Conservation (phyloP, 2,113 vertebrate genomes). For the Bolborhynchus lineola region DNA sequence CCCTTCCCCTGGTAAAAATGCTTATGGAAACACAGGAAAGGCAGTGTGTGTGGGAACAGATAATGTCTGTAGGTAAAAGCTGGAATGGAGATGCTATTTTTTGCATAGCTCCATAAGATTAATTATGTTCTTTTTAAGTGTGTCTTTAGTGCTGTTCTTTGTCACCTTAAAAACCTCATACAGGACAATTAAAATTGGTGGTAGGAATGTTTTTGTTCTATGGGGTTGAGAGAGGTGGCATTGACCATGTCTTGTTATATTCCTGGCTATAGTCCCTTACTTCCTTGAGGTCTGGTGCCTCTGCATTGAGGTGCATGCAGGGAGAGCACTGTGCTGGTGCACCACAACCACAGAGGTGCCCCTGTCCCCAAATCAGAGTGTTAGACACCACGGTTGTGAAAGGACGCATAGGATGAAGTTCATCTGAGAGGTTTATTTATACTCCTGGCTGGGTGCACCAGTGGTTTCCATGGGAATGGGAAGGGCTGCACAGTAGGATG, state of each 20-base stretch:
- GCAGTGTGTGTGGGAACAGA: not conserved
- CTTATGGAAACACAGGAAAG: not conserved
- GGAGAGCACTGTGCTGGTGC: rapidly evolving
- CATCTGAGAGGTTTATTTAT: slow-evolving; percentile 11
- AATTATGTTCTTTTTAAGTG: not conserved
- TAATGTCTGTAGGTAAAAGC: not conserved
- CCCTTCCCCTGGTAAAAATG: not conserved
- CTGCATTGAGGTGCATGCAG: not conserved
- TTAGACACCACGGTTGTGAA: not conserved
- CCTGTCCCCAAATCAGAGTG: rapidly evolving
- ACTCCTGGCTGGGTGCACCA: slow-evolving; percentile 38
- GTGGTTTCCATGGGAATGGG: slow-evolving; percentile 62
- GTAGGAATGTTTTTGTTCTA: not conserved
- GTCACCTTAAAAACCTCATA: not conserved
- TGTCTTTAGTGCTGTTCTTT: not conserved
- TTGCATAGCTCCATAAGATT: not conserved
- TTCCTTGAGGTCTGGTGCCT: not conserved
- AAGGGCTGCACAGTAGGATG: slow-evolving; percentile 35
- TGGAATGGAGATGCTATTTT: not conserved
- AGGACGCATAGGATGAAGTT: not conserved
- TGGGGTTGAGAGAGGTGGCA: not conserved
- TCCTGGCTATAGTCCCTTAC: rapidly evolving
- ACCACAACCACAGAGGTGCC: not conserved
- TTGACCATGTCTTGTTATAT: not conserved
- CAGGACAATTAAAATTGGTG: not conserved